Base-by-base conservation (phyloP, 2,888 invertebrate genomes). In the Ophioninae sp. region DNA sequence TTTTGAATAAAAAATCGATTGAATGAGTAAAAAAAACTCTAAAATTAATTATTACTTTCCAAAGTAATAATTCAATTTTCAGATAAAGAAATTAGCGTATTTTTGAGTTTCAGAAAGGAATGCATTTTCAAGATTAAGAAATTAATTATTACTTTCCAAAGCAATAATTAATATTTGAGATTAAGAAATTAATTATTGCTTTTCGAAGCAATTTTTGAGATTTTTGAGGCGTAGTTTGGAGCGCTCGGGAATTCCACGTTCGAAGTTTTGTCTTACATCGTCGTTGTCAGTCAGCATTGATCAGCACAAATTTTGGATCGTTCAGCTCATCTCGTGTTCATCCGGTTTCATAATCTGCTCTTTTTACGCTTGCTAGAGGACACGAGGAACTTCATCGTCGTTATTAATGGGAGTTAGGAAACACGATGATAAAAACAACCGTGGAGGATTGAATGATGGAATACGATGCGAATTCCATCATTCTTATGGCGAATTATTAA, bases 281-380 rank as follows among this genome's bases (percentile, higher is more conserved):
- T 30, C 51, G 56, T 68, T 22, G 61, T 67, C n/a, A 39, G 23
- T 22, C 71, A 6, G 64, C 41, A 56, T 20, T 30, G 68, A 76
- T 67, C 72, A 81, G 81, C 77, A 73, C 59, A 63, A 68, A 67
- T 72, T 67, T 20, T 20, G 72, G 67, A 63, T 77, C 77, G 20
- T 77, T 41, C 63, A 59, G 51, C 59, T 30, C 23, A 23, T 65
- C 65, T 67, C 72, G n/a, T 67, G n/a, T 77, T 72, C 77, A 22
- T 10, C 30, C 6, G 6, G 59, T 61, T 3, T 7, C 9, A 7
- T 44, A 61, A 61, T 68, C 51, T 51, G n/a, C 23, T 7, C 13
- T 51, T 51, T 51, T 51, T 8, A 23, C 10, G 7, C 23, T 51
- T 17, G n/a, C 22, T 17, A 7, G 23, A 7, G 1, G 44, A 23